Evolutionary conservation across 2,797 vertebrate species (phyloP), one percentile per base, ranked within the genome.

Genomic region (Helarctos malayanus): DNA sequence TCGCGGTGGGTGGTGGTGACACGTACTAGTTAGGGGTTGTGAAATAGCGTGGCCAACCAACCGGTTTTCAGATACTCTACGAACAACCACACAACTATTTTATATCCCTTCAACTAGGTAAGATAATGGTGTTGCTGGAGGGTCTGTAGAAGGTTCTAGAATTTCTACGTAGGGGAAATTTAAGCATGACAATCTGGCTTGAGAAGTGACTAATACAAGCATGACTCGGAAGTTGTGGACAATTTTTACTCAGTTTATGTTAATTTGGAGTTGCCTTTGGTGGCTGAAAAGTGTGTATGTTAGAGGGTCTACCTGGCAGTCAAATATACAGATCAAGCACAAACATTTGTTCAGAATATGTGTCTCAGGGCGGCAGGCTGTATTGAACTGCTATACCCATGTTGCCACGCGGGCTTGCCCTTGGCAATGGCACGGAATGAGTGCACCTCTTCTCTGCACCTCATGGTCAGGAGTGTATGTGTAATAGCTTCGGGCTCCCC

Each of bases 231-330:
- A 59, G 9, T 38, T 32, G n/a, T 2, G 5, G 56, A 21, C 9
- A 82, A 29, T 45, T 97, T 98, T 97, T 95, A 38, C 63, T 92
- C 97, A 57, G 21, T 80, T 56, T 75, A 49, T 75, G 10, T 73
- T 85, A 49, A 79, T 75, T n/a, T 89, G 21, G 2, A 13, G 12
- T 93, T 85, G 18, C 23, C 35, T 81, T 75, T 94, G 29, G 25
- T 32, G 47, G 23, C 19, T 69, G 0, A 14, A 35, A 14, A 35
- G 10, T 35, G 32, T 18, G 16, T 9, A n/a, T 16, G 4, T 9
- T 78, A 86, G 21, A 91, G 76, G 41, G 4, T 69, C 27, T 23
- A 56, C 19, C 25, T n/a, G 90, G 47, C 38, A 61, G 38, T 3
- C 16, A 7, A 18, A 71, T 38, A 56, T 65, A 57, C n/a, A 61